Evolutionary conservation across 2,113 vertebrate species (phyloP).

Genomic region (Axis porcinus): DNA sequence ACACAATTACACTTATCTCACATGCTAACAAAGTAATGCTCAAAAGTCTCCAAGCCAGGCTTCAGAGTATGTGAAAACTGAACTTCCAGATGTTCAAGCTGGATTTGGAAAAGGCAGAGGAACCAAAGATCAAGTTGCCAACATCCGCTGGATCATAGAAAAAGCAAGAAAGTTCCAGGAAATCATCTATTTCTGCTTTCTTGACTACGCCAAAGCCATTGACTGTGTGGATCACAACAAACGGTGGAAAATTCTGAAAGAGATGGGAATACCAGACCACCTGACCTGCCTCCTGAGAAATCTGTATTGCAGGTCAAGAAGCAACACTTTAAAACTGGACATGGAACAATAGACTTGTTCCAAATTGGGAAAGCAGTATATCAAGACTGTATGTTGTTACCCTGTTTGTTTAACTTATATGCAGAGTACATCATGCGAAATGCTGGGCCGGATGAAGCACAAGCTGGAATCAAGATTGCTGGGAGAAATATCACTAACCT

Average conservation of each 20-base stretch:
- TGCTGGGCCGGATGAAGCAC: background rate
- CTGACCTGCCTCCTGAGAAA: background rate
- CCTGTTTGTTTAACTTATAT: background rate
- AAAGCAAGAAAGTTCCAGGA: background rate
- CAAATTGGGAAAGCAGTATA: background rate
- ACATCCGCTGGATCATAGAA: background rate
- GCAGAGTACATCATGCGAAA: background rate
- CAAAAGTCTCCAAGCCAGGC: background rate
- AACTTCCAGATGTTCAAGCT: background rate
- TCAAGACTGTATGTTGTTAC: background rate
- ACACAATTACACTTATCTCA: background rate
- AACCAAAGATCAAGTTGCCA: background rate
- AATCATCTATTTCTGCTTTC: background rate
- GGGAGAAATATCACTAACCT: background rate
- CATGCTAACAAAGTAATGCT: background rate
- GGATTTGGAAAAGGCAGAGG: background rate
- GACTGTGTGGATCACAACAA: background rate
- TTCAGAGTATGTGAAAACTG: background rate
- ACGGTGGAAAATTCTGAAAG: background rate
- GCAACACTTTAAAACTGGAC: background rate
- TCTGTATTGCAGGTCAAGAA: background rate
- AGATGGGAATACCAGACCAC: background rate
- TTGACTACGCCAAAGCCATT: background rate
- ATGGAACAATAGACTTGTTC: background rate
- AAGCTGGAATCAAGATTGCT: background rate